A percentile compares a stretch with the other conserved stretches of the same genome.
Conservation (phyloP, 2,797 vertebrate genomes). For the Heterohyrax brucei region DNA sequence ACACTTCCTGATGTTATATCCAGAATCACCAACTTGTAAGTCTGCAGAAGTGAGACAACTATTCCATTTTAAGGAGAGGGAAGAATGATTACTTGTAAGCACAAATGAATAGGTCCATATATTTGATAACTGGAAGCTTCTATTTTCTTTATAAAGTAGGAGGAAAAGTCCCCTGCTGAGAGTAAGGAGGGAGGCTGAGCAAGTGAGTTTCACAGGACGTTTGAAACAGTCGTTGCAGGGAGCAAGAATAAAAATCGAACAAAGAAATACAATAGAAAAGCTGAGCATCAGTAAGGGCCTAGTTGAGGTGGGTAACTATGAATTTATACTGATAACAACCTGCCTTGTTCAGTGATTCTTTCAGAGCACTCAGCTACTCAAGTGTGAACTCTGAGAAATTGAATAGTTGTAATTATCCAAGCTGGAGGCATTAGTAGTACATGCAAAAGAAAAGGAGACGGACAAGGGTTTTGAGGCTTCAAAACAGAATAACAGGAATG, state of each 20-base stretch:
- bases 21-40: background rate
- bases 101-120: background rate
- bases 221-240: background rate
- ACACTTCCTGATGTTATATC: background rate
- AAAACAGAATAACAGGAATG: background rate
- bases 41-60: background rate
- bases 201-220: background rate
- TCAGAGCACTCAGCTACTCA: background rate
- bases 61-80: background rate
- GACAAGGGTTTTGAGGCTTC: background rate
- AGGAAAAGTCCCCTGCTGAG: background rate
- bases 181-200: background rate
- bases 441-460: background rate
- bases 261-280: background rate
- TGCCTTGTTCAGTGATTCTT: background rate
- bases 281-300: background rate
- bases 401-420: background rate
- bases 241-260: constrained; percentile 18
- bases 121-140: background rate
- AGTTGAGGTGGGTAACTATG: background rate
- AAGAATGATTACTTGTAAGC: background rate
- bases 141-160: constrained; percentile 23
- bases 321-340: background rate
- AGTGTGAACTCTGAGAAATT: background rate
- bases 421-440: background rate